Evolutionary conservation across 1,140 invertebrate species (phyloP).

Genomic region (Anthonomus grandis): DNA sequence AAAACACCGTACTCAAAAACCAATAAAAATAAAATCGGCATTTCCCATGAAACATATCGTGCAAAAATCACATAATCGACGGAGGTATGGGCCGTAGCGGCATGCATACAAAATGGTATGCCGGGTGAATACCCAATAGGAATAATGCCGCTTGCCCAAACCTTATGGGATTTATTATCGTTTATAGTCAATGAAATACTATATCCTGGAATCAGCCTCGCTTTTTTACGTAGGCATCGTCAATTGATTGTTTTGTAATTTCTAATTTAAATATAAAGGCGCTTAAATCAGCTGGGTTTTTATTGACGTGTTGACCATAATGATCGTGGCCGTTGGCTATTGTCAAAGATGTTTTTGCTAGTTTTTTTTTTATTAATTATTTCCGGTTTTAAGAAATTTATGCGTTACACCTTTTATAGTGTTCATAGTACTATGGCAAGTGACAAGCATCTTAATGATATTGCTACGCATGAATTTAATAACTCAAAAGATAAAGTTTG

Average conservation of each 20-base stretch:
- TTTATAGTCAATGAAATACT: conserved; percentile 5
- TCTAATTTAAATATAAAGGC: conserved; percentile 6
- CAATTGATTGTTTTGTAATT: conserved; percentile 4
- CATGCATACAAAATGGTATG: conserved; percentile 4
- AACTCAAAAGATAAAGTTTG: too few species aligned
- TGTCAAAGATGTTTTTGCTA: too few species aligned
- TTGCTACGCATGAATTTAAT: too few species aligned
- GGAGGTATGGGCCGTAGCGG: neutral
- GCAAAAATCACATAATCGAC: conserved; percentile 1
- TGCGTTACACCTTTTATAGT: too few species aligned
- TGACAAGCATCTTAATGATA: too few species aligned
- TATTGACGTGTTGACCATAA: neutral
- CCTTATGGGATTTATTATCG: neutral
- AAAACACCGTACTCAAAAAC: too few species aligned
- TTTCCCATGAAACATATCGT: neutral
- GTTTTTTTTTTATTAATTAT: too few species aligned
- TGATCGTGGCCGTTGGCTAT: too few species aligned
- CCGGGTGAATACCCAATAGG: conserved; percentile 3
- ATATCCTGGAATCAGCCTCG: neutral
- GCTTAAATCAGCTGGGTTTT: neutral
- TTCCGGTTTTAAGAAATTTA: too few species aligned
- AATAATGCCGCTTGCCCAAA: neutral
- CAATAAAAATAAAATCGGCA: conserved; percentile 3
- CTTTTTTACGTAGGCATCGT: neutral
- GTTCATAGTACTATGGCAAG: too few species aligned